Base-by-base conservation (phyloP, 2,113 vertebrate genomes). In the Penelope pileata region DNA sequence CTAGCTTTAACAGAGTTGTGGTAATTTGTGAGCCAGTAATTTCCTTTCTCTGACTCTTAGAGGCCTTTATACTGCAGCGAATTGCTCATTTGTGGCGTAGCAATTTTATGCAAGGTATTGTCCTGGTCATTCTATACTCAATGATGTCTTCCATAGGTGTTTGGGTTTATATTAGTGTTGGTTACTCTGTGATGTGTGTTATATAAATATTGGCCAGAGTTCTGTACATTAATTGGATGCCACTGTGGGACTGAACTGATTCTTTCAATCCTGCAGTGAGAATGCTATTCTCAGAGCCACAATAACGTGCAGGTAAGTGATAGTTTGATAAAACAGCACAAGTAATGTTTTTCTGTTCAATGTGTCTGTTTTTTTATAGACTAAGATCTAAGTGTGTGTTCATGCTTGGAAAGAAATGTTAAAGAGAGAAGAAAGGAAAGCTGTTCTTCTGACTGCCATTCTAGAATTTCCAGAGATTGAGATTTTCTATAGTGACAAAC, bases 21-120 rank as follows among this genome's bases (percentile, higher is more conserved):
- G 30, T 93, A 90, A 95, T 95, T 92, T 96, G 66, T 92, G 43
- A 94, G 58, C 34, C 19, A 64, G 27, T 30, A 84, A 77, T 91
- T 83, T 62, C 12, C 36, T 93, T 75, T 84, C 32, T 86, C 48
- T 90, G 38, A 96, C 66, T 88, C 56, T 93, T 69, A 59, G 73
- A 90, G 66, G 60, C 95, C 43, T 89, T 96, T 94, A 76, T 87
- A 83, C n/a, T 14, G 34, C 47, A 50, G 16, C 51, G 45, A 94
- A 91, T 91, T 90, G 29, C 32, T 96, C 67, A 73, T 88, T 92
- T 93, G 53, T 67, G n/a, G 38, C 86, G 54, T 63, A 70, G 74
- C 48, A 83, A 54, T 88, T 92, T 93, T 84, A 91, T 81, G 86
- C 56, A 89, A 82, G 63, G 34, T 56, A 86, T 36, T 73, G 45